phyloP scores from a whole-genome alignment of 2,888 invertebrate species.

The Polyploca ridens region DNA sequence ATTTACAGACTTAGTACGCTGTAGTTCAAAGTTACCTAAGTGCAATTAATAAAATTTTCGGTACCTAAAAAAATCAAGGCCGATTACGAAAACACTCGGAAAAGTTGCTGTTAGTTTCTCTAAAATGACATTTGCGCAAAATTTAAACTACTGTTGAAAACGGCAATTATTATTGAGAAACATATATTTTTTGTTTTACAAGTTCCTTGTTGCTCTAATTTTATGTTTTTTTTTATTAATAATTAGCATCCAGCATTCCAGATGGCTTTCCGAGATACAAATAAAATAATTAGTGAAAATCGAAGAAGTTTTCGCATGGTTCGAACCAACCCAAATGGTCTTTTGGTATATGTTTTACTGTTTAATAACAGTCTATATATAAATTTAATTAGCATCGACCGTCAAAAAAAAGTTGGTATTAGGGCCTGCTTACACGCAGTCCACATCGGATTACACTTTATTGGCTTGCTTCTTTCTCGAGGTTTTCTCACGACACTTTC shows the following conservation, averaged over 20 bases:
- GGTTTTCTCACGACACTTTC: neutral
- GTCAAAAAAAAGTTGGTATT: no score
- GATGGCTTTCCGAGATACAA: no score
- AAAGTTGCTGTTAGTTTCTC: neutral
- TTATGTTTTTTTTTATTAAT: no score
- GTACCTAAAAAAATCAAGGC: neutral
- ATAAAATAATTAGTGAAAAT: no score
- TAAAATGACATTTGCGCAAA: neutral
- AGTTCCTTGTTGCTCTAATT: neutral
- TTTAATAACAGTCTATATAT: no score
- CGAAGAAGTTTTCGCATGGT: no score
- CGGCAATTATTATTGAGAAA: neutral
- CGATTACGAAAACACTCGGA: neutral
- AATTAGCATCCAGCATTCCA: no score
- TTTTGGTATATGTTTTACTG: no score
- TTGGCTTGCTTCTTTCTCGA: neutral
- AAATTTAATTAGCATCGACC: no score
- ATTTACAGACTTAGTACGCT: no score
- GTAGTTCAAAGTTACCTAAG: neutral
- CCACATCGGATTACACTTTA: neutral
- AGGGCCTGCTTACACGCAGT: neutral
- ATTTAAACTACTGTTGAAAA: neutral
- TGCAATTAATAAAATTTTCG: neutral
- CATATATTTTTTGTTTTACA: neutral
- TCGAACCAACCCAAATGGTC: no score